phyloP scores from a whole-genome alignment of 2,888 invertebrate species.

The Hipparchia semele region DNA sequence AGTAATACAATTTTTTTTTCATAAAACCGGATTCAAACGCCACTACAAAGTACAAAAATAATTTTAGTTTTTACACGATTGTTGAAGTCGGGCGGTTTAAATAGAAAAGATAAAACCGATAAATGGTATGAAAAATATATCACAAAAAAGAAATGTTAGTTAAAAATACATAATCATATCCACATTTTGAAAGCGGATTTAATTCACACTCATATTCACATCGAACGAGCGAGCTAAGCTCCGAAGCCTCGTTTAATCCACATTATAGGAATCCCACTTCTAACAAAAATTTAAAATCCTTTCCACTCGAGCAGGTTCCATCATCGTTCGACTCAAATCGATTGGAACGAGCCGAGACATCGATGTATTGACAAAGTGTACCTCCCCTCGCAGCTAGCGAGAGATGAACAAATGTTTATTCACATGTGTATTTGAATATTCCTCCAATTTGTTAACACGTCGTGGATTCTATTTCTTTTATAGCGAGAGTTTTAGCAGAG shows the following conservation, averaged over 20 bases:
- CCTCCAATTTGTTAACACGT: constrained; percentile 25
- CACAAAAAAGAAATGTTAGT: not conserved
- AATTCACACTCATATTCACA: constrained; percentile 6
- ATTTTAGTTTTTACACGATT: too few relatives aligned
- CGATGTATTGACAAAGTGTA: constrained; percentile 39
- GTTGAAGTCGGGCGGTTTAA: too few relatives aligned
- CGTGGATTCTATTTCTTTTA: not conserved
- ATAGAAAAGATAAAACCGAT: too few relatives aligned
- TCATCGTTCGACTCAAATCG: constrained; percentile 49
- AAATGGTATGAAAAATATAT: too few relatives aligned
- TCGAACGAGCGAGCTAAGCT: constrained; percentile 15
- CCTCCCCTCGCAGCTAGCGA: constrained; percentile 9
- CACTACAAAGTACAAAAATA: too few relatives aligned
- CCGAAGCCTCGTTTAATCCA: constrained; percentile 27
- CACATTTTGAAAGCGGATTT: constrained; percentile 4
- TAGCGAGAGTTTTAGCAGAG: not conserved
- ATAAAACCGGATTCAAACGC: too few relatives aligned
- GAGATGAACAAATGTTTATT: constrained; percentile 33
- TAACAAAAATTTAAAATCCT: constrained; percentile 41
- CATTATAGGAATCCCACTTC: constrained; percentile 28
- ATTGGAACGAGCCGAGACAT: constrained; percentile 44
- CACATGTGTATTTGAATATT: constrained; percentile 23
- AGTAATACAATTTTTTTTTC: too few relatives aligned
- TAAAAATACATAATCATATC: constrained; percentile 6
- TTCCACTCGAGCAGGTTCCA: constrained; percentile 43